Evolutionary conservation across 2,113 vertebrate genomes (phyloP), one percentile per base, ranked within the genome.

Genomic region (Planiliza haematocheilus): DNA sequence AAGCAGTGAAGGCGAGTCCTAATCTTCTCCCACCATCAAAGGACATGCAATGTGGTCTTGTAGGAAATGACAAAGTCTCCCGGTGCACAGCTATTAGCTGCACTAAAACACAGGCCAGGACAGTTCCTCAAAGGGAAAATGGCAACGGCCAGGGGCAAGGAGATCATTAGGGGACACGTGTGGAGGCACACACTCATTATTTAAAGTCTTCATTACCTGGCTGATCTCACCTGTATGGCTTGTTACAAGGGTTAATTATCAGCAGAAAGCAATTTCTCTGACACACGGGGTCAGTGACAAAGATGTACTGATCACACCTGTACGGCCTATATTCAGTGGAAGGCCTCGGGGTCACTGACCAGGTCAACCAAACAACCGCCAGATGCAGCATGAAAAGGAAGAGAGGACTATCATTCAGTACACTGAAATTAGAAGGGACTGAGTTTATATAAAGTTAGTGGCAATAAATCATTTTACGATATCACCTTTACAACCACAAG

Each of bases 11-110:
- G 79, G 75, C 60, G 69, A 80, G 71, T 82, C 83, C 81, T 88
- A 90, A 91, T 91, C 83, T 87, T 73, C 64, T 61, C 39, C 63
- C 75, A 50, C 72, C 79, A 90, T 88, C 88, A 91, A 91, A 90
- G 88, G 59, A 66, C 76, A 60, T 46, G 65, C 80, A 65, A 42
- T 43, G 74, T 34, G 70, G 79, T 74, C 37, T 50, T 71, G 85
- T 70, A 90, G 89, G 85, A 91, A 91, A 91, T 90, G 89, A 90
- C 88, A 89, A 87, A 86, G 88, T 85, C 73, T 60, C 55, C 67
- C 51, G 14, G 59, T 39, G 74, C 72, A 64, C 71, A 8, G 86
- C 88, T 73, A 89, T 92, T 91, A 84, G 78, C 82, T 5, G 79
- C 83, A 70, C 72, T 90, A 87, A 91, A 91, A 90, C 87, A 87